Percentiles rank a stretch among this genome's conserved stretches.
phyloP scores from a whole-genome alignment of 2,888 invertebrate genomes.

The Germaria angustata region DNA sequence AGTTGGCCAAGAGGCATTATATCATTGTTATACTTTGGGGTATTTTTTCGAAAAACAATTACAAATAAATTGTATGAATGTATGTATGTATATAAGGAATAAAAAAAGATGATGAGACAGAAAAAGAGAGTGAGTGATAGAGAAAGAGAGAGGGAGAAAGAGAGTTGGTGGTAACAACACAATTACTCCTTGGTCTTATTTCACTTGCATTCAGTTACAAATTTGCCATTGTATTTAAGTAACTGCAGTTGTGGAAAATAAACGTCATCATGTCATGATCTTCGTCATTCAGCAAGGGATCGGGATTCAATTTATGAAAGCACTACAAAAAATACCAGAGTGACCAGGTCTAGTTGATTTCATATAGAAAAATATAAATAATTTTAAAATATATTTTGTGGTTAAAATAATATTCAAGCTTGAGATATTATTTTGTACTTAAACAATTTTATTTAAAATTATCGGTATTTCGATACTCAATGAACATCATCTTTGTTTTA shows the following conservation, averaged over 20 bases:
- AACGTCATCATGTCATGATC: slow-evolving; percentile 12
- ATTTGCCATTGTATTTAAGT: slow-evolving; percentile 18
- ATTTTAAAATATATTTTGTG: too few relatives aligned
- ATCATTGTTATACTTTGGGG: slow-evolving; percentile 61
- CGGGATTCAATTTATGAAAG: not conserved
- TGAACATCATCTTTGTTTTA: too few relatives aligned
- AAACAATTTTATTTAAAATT: too few relatives aligned
- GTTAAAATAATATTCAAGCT: too few relatives aligned
- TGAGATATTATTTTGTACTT: too few relatives aligned
- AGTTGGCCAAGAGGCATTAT: slow-evolving; percentile 59
- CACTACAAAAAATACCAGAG: not conserved
- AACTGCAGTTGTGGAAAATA: slow-evolving; percentile 15
- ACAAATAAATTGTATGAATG: too few relatives aligned
- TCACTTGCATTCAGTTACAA: slow-evolving; percentile 26
- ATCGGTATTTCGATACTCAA: too few relatives aligned
- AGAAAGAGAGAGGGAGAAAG: not conserved
- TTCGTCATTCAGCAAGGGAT: not conserved
- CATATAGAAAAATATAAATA: too few relatives aligned
- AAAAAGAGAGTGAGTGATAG: too few relatives aligned
- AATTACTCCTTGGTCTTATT: slow-evolving; percentile 29
- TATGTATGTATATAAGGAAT: slow-evolving; percentile 14
- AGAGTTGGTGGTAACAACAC: not conserved
- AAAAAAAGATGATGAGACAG: not conserved
- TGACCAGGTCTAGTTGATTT: not conserved
- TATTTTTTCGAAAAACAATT: not conserved